Percentiles rank a stretch among this genome's conserved stretches.
Conservation (phyloP, 2,797 vertebrate species). For the Enoplosus armatus region DNA sequence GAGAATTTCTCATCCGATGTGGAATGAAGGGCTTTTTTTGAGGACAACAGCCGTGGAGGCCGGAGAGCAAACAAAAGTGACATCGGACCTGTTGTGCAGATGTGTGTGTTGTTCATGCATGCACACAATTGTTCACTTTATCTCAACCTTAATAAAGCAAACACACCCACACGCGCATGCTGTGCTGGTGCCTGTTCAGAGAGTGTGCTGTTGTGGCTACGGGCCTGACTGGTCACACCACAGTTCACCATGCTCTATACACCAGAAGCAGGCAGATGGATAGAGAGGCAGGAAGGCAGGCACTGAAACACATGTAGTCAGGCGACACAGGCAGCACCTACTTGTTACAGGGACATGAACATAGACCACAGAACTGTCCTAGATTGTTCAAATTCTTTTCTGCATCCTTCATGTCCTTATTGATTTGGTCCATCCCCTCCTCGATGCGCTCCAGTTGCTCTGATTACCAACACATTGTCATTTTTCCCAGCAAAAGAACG, state of each 20-base stretch:
- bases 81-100: conserved; percentile 42
- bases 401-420: conserved; percentile 99
- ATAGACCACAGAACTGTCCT: conserved; percentile 99
- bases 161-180: conserved; percentile 57
- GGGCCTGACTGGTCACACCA: conserved; percentile 71
- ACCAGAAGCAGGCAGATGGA: conserved; percentile 75
- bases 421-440: conserved; percentile 99
- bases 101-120: conserved; percentile 56
- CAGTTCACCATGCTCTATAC: conserved; percentile 74
- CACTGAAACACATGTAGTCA: conserved; percentile 80
- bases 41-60: conserved; percentile 49
- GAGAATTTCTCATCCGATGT: conserved; percentile 79
- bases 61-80: conserved; percentile 33
- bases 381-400: conserved; percentile 99
- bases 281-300: conserved; percentile 74
- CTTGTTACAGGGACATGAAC: conserved; percentile 99
- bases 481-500: conserved; percentile 96
- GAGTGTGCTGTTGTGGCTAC: conserved; percentile 71
- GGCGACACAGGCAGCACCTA: conserved; percentile 95
- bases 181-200: conserved; percentile 63
- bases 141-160: conserved; percentile 30
- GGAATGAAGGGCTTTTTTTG: conserved; percentile 83
- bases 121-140: conserved; percentile 25
- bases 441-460: conserved; percentile 99
- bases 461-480: conserved; percentile 98